Evolutionary conservation across 2,888 invertebrate species (phyloP), one percentile per base, ranked within the genome.

Genomic region (Plebejus argus): DNA sequence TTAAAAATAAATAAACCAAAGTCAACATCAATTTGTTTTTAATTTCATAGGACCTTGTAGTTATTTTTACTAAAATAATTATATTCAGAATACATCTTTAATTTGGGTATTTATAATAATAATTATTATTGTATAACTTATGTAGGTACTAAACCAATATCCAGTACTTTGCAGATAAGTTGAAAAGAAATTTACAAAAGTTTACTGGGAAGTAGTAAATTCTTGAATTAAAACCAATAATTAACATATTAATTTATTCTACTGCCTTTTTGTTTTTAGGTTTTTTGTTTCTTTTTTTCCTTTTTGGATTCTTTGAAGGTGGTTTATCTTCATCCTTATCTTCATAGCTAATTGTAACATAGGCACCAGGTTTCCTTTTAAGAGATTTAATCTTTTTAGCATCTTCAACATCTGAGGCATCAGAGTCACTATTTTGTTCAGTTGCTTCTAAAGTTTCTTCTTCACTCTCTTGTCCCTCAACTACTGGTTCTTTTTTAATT

Each of bases 1-100:
- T 93, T 92, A 92, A 91, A 89, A 90, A 91, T 90, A 90, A 93
- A 91, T 92, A 92, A 93, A 92, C 94, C 94, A 94, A 94, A 93
- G 94, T 92, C 91, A 90, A 92, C 87, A 91, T 91, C 87, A 89
- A 84, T 87, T 87, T 89, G 91, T 90, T 89, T 93, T 91, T 91
- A 89, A 88, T 78, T 74, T 75, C n/a, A 35, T 58, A 20, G n/a
- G n/a, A n/a, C n/a, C n/a, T n/a, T n/a, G n/a, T 49, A 49, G 15
- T 49, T 12, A 49, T 15, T 49, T 5, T 45, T 53, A 53, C 1
- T 12, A 45, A 10, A 35, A 35, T 35, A 35, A 6, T 35, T 7
- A 35, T 35, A 49, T 49, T 49, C 3, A 53, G 18, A 18, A 5
- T 18, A 53, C 12, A 53, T 53, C 53, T 53, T 53, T 53, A 18